These are phyloP conservation scores for Catocala nupta DNA, from an alignment of 2,888 invertebrate genomes.

Conservation along the genomic window DNA sequence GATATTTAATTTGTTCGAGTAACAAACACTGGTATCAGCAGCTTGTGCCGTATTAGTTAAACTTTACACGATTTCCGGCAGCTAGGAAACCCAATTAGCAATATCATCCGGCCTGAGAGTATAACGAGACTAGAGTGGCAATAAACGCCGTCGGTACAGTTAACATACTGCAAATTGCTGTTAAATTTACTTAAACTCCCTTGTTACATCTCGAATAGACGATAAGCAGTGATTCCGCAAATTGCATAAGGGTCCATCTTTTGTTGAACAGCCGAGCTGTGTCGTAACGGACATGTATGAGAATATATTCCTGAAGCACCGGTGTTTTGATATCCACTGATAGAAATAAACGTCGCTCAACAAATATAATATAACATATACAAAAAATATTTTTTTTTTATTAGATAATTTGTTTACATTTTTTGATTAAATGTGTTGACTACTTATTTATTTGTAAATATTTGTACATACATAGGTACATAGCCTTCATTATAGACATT, in stretches of 20 bases:
- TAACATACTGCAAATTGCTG: slow-evolving; percentile 82
- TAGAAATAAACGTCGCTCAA: neutral
- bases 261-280: slow-evolving; percentile 28
- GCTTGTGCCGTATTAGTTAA: slow-evolving; percentile 73
- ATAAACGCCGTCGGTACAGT: slow-evolving; percentile 71
- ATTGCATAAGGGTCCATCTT: slow-evolving; percentile 54
- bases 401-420: too few species aligned
- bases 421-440: too few species aligned
- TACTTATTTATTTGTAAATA: too few species aligned
- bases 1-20: slow-evolving; percentile 47
- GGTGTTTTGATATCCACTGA: neutral
- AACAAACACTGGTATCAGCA: slow-evolving; percentile 57
- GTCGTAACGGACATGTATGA: slow-evolving; percentile 18
- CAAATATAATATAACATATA: too few species aligned
- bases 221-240: slow-evolving; percentile 61
- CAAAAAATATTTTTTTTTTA: too few species aligned
- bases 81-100: slow-evolving; percentile 84
- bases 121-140: slow-evolving; percentile 73
- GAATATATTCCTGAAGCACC: too few species aligned
- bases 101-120: slow-evolving; percentile 78
- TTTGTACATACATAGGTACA: too few species aligned
- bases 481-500: too few species aligned
- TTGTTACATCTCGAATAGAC: slow-evolving; percentile 61
- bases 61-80: slow-evolving; percentile 82
- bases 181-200: slow-evolving; percentile 76